phyloP scores from a whole-genome alignment of 2,888 invertebrate species.

The Sphaerophoria taeniata region DNA sequence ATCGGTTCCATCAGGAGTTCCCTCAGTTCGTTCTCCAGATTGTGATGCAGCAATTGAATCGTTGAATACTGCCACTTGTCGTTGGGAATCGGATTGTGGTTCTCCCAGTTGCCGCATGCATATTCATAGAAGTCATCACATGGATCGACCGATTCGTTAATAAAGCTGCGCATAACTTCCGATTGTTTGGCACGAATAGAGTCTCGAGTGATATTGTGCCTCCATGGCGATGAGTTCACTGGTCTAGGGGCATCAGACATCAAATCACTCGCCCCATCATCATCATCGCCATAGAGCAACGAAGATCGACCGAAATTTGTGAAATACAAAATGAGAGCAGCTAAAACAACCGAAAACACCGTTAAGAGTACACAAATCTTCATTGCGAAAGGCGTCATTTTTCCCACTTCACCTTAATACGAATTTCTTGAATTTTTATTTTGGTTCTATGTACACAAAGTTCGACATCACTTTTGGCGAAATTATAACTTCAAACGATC shows the following conservation, averaged over 20 bases:
- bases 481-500: too few species aligned
- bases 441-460: too few species aligned
- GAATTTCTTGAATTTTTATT: too few species aligned
- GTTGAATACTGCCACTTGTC: conserved; percentile 53
- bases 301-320: conserved; percentile 28
- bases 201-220: conserved; percentile 21
- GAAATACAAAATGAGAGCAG: conserved; percentile 21
- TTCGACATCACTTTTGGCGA: too few species aligned
- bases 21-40: conserved; percentile 38
- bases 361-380: conserved; percentile 31
- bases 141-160: conserved; percentile 62
- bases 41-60: conserved; percentile 32
- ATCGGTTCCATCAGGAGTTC: conserved; percentile 45
- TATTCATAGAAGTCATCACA: conserved; percentile 73
- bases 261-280: not conserved
- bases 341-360: conserved; percentile 7
- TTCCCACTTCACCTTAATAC: too few species aligned
- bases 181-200: conserved; percentile 42
- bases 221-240: conserved; percentile 28
- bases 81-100: conserved; percentile 64
- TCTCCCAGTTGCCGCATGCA: conserved; percentile 73
- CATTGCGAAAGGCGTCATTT: not conserved
- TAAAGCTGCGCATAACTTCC: conserved; percentile 51
- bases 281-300: not conserved
- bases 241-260: conserved; percentile 23